Conservation (phyloP, 2,888 invertebrate species). For the Aromia moschata region DNA sequence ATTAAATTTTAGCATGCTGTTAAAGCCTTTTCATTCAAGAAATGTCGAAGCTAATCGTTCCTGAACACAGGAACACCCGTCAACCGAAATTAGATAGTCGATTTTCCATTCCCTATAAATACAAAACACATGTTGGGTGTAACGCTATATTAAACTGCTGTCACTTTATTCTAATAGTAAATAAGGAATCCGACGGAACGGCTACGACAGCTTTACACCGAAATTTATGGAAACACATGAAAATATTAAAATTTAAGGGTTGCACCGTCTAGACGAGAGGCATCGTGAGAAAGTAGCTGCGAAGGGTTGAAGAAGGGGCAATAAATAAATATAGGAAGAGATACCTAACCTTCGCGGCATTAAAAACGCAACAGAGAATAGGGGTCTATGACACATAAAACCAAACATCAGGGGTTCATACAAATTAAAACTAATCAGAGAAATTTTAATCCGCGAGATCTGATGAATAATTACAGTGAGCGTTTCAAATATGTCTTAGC, state of each 20-base stretch:
- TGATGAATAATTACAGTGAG: too few species aligned
- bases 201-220: conserved; percentile 28
- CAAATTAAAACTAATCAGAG: too few species aligned
- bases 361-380: conserved; percentile 7
- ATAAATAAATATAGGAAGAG: conserved; percentile 7
- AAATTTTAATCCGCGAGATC: too few species aligned
- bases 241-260: conserved; percentile 35
- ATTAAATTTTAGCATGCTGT: too few species aligned
- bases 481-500: too few species aligned
- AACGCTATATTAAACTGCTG: conserved; percentile 25
- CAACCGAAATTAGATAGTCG: neutral
- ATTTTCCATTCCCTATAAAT: conserved; percentile 22
- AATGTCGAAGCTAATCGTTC: too few species aligned
- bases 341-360: neutral
- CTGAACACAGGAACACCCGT: too few species aligned
- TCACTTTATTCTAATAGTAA: conserved; percentile 22
- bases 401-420: too few species aligned
- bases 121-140: conserved; percentile 35
- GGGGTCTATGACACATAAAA: too few species aligned
- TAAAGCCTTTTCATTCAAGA: too few species aligned
- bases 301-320: neutral
- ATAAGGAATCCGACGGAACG: conserved; percentile 30
- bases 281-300: conserved; percentile 29
- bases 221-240: conserved; percentile 43
- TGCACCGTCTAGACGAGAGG: conserved; percentile 33